These are phyloP conservation scores for Suncus etruscus DNA, from an alignment of 2,113 vertebrate genomes.

Conservation along the genomic window DNA sequence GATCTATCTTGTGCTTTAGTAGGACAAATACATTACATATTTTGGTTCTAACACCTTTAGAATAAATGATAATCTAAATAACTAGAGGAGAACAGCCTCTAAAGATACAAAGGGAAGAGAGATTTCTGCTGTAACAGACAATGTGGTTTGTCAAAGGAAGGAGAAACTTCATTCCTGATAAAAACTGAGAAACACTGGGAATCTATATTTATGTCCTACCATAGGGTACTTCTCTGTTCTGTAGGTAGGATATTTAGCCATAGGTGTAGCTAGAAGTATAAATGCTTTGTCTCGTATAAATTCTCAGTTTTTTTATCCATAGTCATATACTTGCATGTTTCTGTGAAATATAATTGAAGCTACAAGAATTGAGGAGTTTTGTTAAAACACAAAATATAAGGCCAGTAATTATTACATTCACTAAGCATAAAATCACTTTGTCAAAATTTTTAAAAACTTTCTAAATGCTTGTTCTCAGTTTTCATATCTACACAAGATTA, in stretches of 20 bases:
- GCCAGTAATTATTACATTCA: not conserved
- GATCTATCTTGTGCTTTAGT: not conserved
- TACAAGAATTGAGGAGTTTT: not conserved
- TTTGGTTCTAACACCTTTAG: not conserved
- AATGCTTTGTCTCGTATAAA: not conserved
- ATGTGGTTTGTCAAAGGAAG: not conserved
- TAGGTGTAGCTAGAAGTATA: too few species aligned
- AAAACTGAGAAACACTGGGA: not conserved
- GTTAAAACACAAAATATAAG: not conserved
- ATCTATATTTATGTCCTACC: not conserved
- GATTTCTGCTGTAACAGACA: too few species aligned
- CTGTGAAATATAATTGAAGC: constrained; percentile 4
- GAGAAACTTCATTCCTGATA: not conserved
- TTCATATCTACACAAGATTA: too few species aligned
- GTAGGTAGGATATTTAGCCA: not conserved
- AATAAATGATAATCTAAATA: not conserved
- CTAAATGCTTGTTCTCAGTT: too few species aligned
- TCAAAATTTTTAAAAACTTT: too few species aligned
- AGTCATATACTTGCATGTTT: not conserved
- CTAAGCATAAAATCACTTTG: constrained; percentile 2
- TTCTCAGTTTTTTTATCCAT: too few species aligned
- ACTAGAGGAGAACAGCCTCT: not conserved
- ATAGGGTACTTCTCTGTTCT: not conserved
- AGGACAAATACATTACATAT: not conserved
- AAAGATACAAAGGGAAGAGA: not conserved